Evolutionary conservation across 2,888 invertebrate species (phyloP), one percentile per base, ranked within the genome.

Genomic region (Vannuccia rotundouncinata): DNA sequence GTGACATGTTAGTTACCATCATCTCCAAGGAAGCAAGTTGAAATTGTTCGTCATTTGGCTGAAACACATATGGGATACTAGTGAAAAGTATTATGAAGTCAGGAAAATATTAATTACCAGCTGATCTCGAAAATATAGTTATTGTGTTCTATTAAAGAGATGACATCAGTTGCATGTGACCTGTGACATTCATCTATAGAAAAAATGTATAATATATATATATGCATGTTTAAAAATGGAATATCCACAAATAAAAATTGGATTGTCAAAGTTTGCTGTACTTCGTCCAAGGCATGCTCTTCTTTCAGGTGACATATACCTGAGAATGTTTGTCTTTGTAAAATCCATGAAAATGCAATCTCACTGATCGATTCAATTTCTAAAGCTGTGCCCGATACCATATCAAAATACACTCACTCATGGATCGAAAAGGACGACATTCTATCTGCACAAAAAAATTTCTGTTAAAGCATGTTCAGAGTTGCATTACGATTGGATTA

Each of bases 61-160:
- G 66, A 66, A 66, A 66, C 66, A 66, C 66, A 66, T n/a, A n/a
- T 66, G 66, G 66, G 66, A 66, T 66, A 66, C 66, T 66, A 66
- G 66, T 66, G 66, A 66, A 66, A 66, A 66, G 66, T 66, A 66
- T 66, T 22, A 66, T 22, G 66, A 66, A 66, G 66, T 66, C 66
- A 22, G 66, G 66, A 66, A 5, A 66, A 17, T 66, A 17, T 66
- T 5, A n/a, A n/a, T 66, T 66, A 66, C 66, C 66, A 66, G 5
- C 66, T 66, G 66, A 66, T 66, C 66, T 66, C 66, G 66, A 66
- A 66, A 66, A 66, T 66, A 22, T 66, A 66, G 66, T 66, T 66
- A 66, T 66, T 66, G 22, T 2, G 22, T 66, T 66, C 66, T 66
- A 66, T 66, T 66, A 22, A 66, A 66, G 66, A 66, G 66, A 66